phyloP scores from a whole-genome alignment of 2,888 invertebrate genomes.

The Phania funesta region DNA sequence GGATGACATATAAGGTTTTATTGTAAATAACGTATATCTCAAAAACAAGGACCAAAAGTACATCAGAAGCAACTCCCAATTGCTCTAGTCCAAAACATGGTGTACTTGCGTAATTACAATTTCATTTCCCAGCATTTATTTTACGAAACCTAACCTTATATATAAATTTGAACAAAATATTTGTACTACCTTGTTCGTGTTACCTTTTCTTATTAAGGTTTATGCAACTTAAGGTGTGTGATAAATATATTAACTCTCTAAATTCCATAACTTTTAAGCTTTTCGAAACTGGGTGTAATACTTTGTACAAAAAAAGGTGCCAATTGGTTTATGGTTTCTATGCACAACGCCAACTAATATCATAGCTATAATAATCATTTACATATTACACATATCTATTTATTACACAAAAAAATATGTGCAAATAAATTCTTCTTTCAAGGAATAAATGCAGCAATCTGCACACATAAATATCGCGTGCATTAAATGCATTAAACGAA shows the following conservation, averaged over 20 bases:
- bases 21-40: too few relatives aligned
- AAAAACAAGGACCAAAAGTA: too few relatives aligned
- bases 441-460: slow-evolving; percentile 21
- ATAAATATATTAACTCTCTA: neutral
- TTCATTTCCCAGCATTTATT: too few relatives aligned
- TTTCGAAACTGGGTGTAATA: slow-evolving; percentile 42
- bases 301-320: slow-evolving; percentile 1
- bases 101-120: too few relatives aligned
- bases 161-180: too few relatives aligned
- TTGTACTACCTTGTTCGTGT: too few relatives aligned
- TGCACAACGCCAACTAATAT: slow-evolving; percentile 26
- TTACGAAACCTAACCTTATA: too few relatives aligned
- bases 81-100: too few relatives aligned
- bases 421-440: slow-evolving; percentile 36
- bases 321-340: slow-evolving; percentile 49
- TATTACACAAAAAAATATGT: slow-evolving; percentile 42
- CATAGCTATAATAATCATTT: slow-evolving; percentile 16
- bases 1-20: too few relatives aligned
- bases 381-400: slow-evolving; percentile 21
- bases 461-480: slow-evolving; percentile 68
- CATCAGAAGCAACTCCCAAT: too few relatives aligned
- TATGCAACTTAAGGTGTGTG: slow-evolving; percentile 37
- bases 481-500: slow-evolving; percentile 65
- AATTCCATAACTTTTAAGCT: neutral
- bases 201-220: neutral